A percentile compares a stretch with the other conserved stretches of the same genome.
phyloP scores from a whole-genome alignment of 64 coral and sea anemone genomes.

The Pachyseris speciosa region DNA sequence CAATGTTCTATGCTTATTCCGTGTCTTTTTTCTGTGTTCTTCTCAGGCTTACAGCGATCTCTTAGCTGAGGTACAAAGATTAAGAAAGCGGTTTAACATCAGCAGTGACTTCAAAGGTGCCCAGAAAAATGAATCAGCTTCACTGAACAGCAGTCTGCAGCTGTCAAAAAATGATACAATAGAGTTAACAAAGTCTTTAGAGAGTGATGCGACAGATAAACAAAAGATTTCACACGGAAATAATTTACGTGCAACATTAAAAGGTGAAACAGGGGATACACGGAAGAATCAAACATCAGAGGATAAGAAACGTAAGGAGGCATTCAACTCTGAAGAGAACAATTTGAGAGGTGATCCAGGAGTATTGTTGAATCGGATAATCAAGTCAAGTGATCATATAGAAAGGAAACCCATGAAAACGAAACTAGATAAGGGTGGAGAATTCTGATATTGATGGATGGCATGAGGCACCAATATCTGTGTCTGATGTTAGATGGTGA shows the following conservation, averaged over 20 bases:
- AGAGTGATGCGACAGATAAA: background rate
- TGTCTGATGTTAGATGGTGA: background rate
- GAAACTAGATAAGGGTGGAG: background rate
- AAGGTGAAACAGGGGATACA: background rate
- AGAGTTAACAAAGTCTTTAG: background rate
- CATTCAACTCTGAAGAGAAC: background rate
- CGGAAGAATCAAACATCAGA: background rate
- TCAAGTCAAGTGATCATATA: background rate
- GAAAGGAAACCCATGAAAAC: background rate
- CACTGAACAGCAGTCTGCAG: background rate
- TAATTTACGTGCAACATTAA: background rate
- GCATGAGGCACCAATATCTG: background rate
- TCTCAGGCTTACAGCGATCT: slow-evolving; percentile 14
- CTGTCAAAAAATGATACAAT: background rate
- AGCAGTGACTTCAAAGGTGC: background rate
- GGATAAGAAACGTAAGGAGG: background rate
- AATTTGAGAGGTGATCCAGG: slow-evolving; percentile 24
- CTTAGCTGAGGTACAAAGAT: slow-evolving; percentile 17
- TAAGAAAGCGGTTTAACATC: background rate
- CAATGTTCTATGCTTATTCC: too few relatives aligned
- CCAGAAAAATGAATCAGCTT: background rate
- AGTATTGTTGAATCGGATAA: background rate
- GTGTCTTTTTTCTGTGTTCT: background rate
- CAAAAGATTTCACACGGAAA: background rate
- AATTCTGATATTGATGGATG: background rate